A percentile compares a stretch with the other conserved stretches of the same genome.
Evolutionary conservation across 2,113 vertebrate species (phyloP).

Genomic region (Oryctolagus cuniculus): mOryCun1.1 NC_091442.1:31621001-31621500

Average conservation of each 20-base stretch:
- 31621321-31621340: neutral
- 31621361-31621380: neutral
- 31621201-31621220: neutral
- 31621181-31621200: neutral
- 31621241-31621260: neutral
- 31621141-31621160: neutral
- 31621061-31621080: no score
- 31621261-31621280: neutral
- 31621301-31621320: neutral
- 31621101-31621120: no score
- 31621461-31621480: neutral
- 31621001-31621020: no score
- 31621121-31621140: neutral
- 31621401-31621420: neutral
- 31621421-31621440: neutral
- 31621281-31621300: neutral
- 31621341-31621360: neutral
- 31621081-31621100: no score
- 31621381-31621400: neutral
- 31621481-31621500: neutral
- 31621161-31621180: slow-evolving; percentile 2
- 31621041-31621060: no score
- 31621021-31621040: no score
- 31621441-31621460: neutral
- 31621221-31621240: slow-evolving; percentile 4